Conservation (phyloP, 2,113 vertebrate genomes). For the Euleptes europaea region DNA sequence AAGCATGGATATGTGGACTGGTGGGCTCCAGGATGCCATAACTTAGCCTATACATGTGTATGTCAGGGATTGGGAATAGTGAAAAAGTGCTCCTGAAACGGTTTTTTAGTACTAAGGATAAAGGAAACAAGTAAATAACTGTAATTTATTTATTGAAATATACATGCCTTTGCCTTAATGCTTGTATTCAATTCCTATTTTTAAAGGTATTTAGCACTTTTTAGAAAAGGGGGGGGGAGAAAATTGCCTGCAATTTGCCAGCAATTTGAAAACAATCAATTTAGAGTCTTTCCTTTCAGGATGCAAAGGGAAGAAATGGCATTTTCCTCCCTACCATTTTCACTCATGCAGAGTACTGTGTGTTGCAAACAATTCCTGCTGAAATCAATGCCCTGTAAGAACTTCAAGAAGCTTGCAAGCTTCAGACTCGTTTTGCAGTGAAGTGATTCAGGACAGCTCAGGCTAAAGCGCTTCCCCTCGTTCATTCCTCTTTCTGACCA, state of each 20-base stretch:
- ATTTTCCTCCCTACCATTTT: constrained; percentile 69
- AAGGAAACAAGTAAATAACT: constrained; percentile 33
- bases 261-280: constrained; percentile 64
- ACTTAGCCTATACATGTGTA: not conserved
- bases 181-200: constrained; percentile 29
- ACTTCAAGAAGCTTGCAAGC: constrained; percentile 72
- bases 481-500: constrained; percentile 49
- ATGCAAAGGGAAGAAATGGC: constrained; percentile 64
- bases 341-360: constrained; percentile 63
- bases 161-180: constrained; percentile 23
- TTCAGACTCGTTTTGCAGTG: constrained; percentile 69
- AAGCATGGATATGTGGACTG: not conserved
- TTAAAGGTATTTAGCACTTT: constrained; percentile 25
- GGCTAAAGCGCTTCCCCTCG: constrained; percentile 43
- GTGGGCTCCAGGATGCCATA: not conserved
- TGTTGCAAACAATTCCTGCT: constrained; percentile 66
- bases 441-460: constrained; percentile 64
- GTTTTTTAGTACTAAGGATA: not conserved
- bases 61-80: not conserved
- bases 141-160: constrained; percentile 40
- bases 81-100: not conserved
- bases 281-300: constrained; percentile 69
- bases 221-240: not conserved
- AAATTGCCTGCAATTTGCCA: constrained; percentile 47
- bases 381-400: constrained; percentile 71